Evolutionary conservation across 64 coral and sea anemone species (phyloP).

Genomic region (Cladopsammia gracilis): DNA sequence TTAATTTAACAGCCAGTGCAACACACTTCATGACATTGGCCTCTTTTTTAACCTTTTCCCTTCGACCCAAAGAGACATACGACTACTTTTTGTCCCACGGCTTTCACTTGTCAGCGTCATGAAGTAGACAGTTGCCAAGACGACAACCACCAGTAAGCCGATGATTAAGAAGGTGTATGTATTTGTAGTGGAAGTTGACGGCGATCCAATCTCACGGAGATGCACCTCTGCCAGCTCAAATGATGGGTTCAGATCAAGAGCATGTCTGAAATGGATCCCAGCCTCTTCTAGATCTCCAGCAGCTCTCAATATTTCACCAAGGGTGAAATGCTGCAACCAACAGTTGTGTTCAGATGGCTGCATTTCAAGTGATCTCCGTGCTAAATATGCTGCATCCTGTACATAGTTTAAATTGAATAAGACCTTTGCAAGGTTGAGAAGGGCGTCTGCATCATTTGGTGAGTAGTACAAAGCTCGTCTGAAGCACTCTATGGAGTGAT

Average conservation of each 20-base stretch:
- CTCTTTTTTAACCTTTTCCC: constrained; percentile 83
- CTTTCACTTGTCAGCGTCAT: constrained; percentile 90
- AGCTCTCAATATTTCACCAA: constrained; percentile 97
- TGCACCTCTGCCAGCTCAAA: constrained; percentile 97
- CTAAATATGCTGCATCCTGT: constrained; percentile 90
- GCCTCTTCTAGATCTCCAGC: constrained; percentile 91
- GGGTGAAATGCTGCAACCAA: constrained; percentile 99
- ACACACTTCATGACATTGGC: constrained; percentile 50
- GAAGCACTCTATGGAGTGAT: constrained; percentile 99
- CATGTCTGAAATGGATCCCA: constrained; percentile 88
- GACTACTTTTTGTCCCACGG: constrained; percentile 67
- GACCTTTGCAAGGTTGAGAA: constrained; percentile 96
- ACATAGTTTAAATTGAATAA: constrained; percentile 95
- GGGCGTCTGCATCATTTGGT: constrained; percentile 97
- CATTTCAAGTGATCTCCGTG: constrained; percentile 94
- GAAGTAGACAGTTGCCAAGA: constrained; percentile 93
- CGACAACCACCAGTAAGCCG: constrained; percentile 86
- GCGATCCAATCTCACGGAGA: constrained; percentile 84
- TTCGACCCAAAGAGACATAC: constrained; percentile 81
- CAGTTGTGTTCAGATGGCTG: constrained; percentile 97
- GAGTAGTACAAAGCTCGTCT: constrained; percentile 85
- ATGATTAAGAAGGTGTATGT: constrained; percentile 97
- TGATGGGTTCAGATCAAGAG: constrained; percentile 90
- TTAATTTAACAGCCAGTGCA: not conserved
- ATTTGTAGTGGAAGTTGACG: constrained; percentile 78